A percentile compares a stretch with the other conserved stretches of the same genome.
Evolutionary conservation across 2,797 vertebrate genomes (phyloP).

Genomic region (Carcharodon carcharias): DNA sequence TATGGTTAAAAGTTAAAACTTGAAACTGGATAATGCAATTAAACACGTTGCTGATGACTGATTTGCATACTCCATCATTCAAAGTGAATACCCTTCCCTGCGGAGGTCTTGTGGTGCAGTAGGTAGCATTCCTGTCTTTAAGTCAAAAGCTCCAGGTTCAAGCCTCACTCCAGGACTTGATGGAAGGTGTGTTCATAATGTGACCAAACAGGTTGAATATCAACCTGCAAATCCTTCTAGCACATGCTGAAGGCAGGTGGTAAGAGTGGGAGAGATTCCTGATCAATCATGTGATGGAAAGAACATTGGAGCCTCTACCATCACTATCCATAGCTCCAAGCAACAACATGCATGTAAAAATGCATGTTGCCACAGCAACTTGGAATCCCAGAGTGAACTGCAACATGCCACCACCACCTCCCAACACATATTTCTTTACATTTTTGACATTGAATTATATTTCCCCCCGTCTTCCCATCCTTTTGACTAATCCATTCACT

Average conservation of each 20-base stretch:
- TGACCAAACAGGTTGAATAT: no score
- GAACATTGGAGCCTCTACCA: neutral
- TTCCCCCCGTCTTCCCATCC: neutral
- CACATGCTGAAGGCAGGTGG: no score
- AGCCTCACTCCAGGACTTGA: no score
- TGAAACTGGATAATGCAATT: neutral
- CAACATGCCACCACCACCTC: neutral
- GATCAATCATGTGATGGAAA: neutral
- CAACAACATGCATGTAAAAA: neutral
- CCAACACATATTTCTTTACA: neutral
- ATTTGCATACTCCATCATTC: neutral
- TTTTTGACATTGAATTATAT: neutral
- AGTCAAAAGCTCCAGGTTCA: no score
- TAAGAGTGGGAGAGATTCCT: neutral
- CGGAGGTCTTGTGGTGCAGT: no score
- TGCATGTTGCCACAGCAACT: neutral
- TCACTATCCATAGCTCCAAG: neutral
- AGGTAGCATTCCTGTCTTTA: no score
- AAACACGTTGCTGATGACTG: neutral
- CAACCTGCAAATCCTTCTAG: no score
- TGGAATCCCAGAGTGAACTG: neutral
- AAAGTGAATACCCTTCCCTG: neutral
- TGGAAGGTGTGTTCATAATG: no score
- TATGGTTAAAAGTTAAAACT: conserved; percentile 26
- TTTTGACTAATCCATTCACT: neutral